Percentiles rank a stretch among this genome's conserved stretches.
Evolutionary conservation across 2,113 vertebrate genomes (phyloP).

Genomic region (Bos javanicus): DNA sequence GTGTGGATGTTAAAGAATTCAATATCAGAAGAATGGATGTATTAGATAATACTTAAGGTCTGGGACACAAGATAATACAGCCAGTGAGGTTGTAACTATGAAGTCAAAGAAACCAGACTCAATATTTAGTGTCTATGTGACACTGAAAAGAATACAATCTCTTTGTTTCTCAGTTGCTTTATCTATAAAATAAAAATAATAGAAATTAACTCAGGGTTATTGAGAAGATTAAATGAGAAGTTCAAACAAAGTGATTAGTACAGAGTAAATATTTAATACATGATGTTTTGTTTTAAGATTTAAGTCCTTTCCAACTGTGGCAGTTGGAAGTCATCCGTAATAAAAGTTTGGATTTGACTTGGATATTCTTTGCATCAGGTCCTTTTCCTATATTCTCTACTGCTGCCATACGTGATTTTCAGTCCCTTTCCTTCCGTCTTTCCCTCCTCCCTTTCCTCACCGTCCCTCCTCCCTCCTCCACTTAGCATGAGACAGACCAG

Average conservation of each 20-base stretch:
- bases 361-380: neutral
- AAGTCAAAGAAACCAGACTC: neutral
- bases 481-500: neutral
- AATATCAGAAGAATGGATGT: neutral
- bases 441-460: neutral
- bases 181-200: neutral
- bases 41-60: neutral
- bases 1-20: neutral
- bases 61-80: neutral
- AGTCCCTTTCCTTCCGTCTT: neutral
- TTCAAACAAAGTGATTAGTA: neutral
- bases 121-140: neutral
- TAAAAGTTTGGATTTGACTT: neutral
- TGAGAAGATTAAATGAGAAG: neutral
- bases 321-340: neutral
- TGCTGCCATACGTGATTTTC: neutral
- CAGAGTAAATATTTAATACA: slow-evolving; percentile 5
- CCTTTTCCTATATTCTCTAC: neutral
- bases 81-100: neutral
- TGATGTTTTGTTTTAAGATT: neutral
- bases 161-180: neutral
- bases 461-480: neutral
- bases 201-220: neutral
- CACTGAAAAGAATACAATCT: neutral
- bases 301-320: neutral